phyloP scores from a whole-genome alignment of 2,797 vertebrate genomes.

The Mastacembelus armatus region DNA sequence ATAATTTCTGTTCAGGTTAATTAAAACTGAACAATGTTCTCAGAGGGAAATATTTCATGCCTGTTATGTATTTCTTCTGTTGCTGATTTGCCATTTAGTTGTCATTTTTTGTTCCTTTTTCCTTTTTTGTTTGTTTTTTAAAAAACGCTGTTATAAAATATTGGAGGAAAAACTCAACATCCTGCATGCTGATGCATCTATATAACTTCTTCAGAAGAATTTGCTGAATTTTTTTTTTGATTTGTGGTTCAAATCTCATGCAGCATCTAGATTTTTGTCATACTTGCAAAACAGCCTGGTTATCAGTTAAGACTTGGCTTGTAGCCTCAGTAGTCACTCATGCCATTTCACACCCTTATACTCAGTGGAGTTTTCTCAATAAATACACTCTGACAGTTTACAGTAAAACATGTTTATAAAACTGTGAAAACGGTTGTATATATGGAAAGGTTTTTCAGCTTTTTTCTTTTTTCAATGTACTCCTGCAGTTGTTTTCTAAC shows the following conservation, averaged over 20 bases:
- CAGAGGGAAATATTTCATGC: neutral
- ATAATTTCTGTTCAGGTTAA: no score
- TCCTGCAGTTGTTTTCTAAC: neutral
- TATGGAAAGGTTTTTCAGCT: neutral
- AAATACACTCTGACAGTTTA: neutral
- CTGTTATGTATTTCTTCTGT: neutral
- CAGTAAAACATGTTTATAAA: neutral
- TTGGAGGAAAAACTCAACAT: neutral
- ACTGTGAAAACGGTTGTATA: neutral
- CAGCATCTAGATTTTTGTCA: constrained; percentile 57
- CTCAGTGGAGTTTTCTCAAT: neutral
- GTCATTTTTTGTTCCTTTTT: neutral
- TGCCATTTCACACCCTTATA: neutral
- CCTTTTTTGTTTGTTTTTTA: neutral
- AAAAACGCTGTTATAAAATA: neutral
- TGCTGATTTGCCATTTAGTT: constrained; percentile 24
- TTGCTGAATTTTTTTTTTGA: constrained; percentile 12
- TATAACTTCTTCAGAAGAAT: neutral
- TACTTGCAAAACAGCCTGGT: constrained; percentile 30
- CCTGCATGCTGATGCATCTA: neutral
- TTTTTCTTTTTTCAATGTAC: neutral
- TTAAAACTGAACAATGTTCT: constrained; percentile 23
- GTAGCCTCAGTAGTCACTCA: neutral
- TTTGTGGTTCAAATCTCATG: constrained; percentile 25
- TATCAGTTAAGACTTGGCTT: constrained; percentile 32